Base-by-base conservation (phyloP, 2,888 invertebrate species). In the Carabus problematicus region DNA sequence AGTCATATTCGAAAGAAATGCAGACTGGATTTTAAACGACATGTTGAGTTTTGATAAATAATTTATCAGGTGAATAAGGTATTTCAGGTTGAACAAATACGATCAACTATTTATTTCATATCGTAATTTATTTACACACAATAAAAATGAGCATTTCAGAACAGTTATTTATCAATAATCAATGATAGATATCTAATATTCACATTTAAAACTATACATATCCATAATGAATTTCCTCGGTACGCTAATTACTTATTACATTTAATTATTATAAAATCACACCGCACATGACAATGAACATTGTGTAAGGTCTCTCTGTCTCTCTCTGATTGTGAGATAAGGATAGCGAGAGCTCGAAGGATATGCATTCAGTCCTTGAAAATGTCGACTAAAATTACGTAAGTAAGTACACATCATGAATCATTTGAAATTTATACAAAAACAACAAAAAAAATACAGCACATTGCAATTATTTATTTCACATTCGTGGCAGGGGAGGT, bases 41-140 rank as follows among this genome's bases (percentile, higher is more conserved):
- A n/a, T n/a, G n/a, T n/a, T n/a, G n/a, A n/a, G n/a, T n/a, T n/a
- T n/a, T n/a, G n/a, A n/a, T n/a, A n/a, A n/a, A n/a, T n/a, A n/a
- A n/a, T 29, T 29, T 29, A 6, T 29, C 29, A 29, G 29, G 29
- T 29, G 6, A 29, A 6, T 2, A 29, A 29, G 29, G 6, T 29
- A 29, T 29, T 29, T 29, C 6, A 29, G 29, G 2, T 29, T 29
- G 6, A 29, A 29, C 6, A 29, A 29, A 29, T n/a, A n/a, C n/a
- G 6, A 6, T 29, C 29, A 3, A 29, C 3, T 29, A 58, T 14
- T 49, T 19, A 40, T 60, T 67, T 67, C 41, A 60, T 60, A 60
- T 66, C 59, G 55, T 70, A 70, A 64, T 76, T 77, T 79, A 79
- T 79, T 79, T 79, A 79, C 79, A 79, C 76, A 79, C 79, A 78